Percentiles rank a stretch among this genome's conserved stretches.
Evolutionary conservation across 2,113 vertebrate species (phyloP).

Genomic region (Vulpes lagopus): DNA sequence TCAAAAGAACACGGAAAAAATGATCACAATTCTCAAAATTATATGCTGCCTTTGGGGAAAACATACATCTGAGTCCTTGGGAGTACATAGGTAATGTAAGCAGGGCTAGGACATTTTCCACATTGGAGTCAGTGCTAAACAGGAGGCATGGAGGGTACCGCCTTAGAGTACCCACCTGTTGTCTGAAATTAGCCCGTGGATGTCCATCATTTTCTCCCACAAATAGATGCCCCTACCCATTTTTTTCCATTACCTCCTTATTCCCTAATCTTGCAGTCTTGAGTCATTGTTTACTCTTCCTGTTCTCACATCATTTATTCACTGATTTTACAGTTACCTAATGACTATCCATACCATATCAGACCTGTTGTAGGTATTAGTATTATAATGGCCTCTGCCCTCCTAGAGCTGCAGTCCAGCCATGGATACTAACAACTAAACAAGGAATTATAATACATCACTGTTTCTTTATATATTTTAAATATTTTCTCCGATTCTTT

Average conservation of each 20-base stretch:
- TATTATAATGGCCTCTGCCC: not conserved
- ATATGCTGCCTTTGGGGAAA: conserved; percentile 73
- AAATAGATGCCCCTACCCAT: conserved; percentile 52
- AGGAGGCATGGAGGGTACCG: not conserved
- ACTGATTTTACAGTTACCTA: conserved; percentile 42
- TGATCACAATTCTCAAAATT: conserved; percentile 78
- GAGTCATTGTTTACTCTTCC: conserved; percentile 19
- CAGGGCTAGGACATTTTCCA: conserved; percentile 58
- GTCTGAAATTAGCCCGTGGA: conserved; percentile 48
- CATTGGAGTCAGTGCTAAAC: conserved; percentile 37
- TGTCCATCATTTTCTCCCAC: conserved; percentile 69
- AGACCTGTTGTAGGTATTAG: not conserved
- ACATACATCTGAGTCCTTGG: conserved; percentile 65
- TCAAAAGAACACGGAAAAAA: conserved; percentile 79
- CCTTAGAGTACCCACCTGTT: conserved; percentile 49
- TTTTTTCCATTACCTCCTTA: conserved; percentile 70
- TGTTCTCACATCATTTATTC: conserved; percentile 60
- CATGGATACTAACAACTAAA: not conserved
- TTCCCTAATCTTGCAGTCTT: conserved; percentile 51
- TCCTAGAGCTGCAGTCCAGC: not conserved
- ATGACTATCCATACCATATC: not conserved
- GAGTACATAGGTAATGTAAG: conserved; percentile 63
- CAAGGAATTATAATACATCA: not conserved
- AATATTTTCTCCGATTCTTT: conserved; percentile 38
- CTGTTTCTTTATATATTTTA: not conserved